Base-by-base conservation (phyloP, 2,113 vertebrate genomes). In the Xenopus borealis region DNA sequence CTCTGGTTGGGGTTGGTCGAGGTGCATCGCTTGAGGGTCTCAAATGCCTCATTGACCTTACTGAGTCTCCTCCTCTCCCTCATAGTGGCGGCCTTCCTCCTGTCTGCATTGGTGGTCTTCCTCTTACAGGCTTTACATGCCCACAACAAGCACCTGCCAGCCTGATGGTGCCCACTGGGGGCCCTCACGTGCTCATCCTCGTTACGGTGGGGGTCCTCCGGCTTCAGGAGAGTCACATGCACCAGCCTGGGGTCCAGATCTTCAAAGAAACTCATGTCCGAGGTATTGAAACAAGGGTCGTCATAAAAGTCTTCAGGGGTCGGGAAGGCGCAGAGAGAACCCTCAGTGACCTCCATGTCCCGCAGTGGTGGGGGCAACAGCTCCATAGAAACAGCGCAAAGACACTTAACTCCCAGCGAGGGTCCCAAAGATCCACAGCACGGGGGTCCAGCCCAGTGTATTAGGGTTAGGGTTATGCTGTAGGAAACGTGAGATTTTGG, bases 101-200 rank as follows among this genome's bases (percentile, higher is more conserved):
- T 89, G 91, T 99, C 96, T 0, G 95, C 94, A 10, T 95, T 98
- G 71, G 95, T 98, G 71, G 97, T 98, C 89, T 98, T 99, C 78
- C 96, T 85, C 83, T 99, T 99, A 89, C 97, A 99, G 27, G 97
- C 96, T 83, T 98, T 99, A 89, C 97, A 99, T 10, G 96, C 96
- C 97, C 97, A 99, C 0, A 99, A 91, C 12, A 99, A 90, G 82
- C 97, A 99, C 86, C 94, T 94, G 64, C 97, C 97, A 0, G 96
- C 96, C 85, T 97, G 95, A 89, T 98, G 96, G 88, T 98, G 97
- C 45, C 97, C 96, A 6, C 95, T 98, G 75, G 97, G 96, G 0
- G 97, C 96, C 30, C 96, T 92, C 65, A 98, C 89, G 40, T 99
- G 97, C 82, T 99, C 95, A 78, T 99, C 96, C 83, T 98, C 95